Conservation (phyloP, 2,888 invertebrate genomes). For the Macrosiphum euphorbiae region DNA sequence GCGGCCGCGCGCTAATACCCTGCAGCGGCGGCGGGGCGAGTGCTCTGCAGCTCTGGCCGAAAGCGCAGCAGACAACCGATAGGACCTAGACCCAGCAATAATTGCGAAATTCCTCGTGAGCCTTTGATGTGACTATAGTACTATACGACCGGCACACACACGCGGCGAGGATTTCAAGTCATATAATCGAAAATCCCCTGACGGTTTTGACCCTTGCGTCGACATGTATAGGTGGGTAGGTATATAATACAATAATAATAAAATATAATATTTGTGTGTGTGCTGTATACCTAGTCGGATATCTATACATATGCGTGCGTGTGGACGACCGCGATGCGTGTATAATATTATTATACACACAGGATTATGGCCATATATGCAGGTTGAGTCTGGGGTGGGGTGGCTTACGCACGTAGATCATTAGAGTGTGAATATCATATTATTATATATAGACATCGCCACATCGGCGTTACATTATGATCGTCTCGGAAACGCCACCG, state of each 20-base stretch:
- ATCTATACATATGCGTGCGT: background rate
- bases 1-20: slow-evolving; percentile 42
- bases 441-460: no score
- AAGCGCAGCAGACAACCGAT: background rate
- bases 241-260: background rate
- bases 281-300: background rate
- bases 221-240: background rate
- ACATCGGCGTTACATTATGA: background rate
- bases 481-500: background rate
- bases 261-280: background rate
- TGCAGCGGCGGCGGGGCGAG: background rate
- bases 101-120: slow-evolving; percentile 63
- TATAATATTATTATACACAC: background rate
- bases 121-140: slow-evolving; percentile 57
- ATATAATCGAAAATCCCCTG: slow-evolving; percentile 61
- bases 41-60: background rate
- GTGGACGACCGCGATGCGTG: background rate
- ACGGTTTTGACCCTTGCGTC: slow-evolving; percentile 46
- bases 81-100: slow-evolving; percentile 32
- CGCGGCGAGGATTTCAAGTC: slow-evolving; percentile 50
- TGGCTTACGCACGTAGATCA: slow-evolving; percentile 17
- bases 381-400: background rate
- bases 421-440: slow-evolving; percentile 53
- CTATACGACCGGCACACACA: slow-evolving; percentile 23
- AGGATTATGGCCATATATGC: no score